phyloP scores from a whole-genome alignment of 1,140 invertebrate genomes.

The Choristoneura fumiferana region DNA sequence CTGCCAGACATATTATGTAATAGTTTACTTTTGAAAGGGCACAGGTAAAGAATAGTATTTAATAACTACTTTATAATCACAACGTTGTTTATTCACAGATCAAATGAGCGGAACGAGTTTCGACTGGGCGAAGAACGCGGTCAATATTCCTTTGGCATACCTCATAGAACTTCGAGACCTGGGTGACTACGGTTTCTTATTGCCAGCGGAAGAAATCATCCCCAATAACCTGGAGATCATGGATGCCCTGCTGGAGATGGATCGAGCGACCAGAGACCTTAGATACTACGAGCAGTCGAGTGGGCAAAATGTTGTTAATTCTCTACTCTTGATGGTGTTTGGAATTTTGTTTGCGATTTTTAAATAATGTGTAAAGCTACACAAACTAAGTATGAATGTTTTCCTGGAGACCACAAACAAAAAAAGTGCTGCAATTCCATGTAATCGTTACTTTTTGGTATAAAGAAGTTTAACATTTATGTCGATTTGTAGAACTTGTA shows the following conservation, averaged over 20 bases:
- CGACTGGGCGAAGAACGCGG: slow-evolving; percentile 86
- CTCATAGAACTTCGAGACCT: slow-evolving; percentile 84
- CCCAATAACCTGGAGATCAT: slow-evolving; percentile 85
- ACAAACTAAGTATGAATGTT: too few species aligned
- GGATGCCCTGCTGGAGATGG: slow-evolving; percentile 79
- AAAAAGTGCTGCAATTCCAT: too few species aligned
- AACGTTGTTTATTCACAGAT: slow-evolving; percentile 57
- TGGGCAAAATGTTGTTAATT: slow-evolving; percentile 16
- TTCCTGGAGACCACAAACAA: too few species aligned
- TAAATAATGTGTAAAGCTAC: too few species aligned
- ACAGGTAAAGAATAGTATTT: too few species aligned
- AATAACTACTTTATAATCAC: too few species aligned
- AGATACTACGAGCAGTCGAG: slow-evolving; percentile 35
- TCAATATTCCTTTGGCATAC: slow-evolving; percentile 83
- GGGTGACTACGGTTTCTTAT: slow-evolving; percentile 86
- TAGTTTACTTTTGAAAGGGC: too few species aligned
- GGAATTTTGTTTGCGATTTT: slow-evolving; percentile 16
- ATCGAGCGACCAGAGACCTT: slow-evolving; percentile 40
- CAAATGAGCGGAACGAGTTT: slow-evolving; percentile 79
- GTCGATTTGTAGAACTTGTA: too few species aligned
- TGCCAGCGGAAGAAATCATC: slow-evolving; percentile 86
- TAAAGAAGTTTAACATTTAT: too few species aligned
- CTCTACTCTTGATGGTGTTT: slow-evolving; percentile 22
- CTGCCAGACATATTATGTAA: too few species aligned
- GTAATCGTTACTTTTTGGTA: too few species aligned